Evolutionary conservation across 1,140 invertebrate species (phyloP), one percentile per base, ranked within the genome.

Genomic region (Brachionus manjavacas): DNA sequence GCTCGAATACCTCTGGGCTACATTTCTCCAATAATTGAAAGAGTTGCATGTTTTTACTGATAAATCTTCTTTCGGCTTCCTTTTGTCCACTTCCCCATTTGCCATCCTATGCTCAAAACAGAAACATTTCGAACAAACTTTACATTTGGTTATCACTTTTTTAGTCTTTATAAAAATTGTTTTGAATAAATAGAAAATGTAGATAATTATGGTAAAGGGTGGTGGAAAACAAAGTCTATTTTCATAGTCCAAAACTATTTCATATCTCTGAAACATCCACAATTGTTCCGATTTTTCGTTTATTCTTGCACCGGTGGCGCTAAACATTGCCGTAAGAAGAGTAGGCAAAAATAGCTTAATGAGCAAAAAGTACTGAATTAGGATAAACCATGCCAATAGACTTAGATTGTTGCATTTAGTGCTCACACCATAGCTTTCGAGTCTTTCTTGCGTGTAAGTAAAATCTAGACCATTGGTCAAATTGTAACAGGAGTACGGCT

Each of bases 191-290:
- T 46, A 49, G n/a, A 28, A 76, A 1, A 35, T 11, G 43, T 84
- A 84, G 6, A 68, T 20, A 9, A 84, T 74, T 16, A 84, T 20
- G 3, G 28, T 52, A 66, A 84, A 84, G 11, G 83, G 83, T 66
- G 83, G 83, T 28, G 83, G 83, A 25, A 84, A 76, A 12, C 31
- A 46, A 35, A 88, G 85, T 28, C 89, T 86, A 60, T 88, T 88
- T n/a, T 89, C 88, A 86, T 91, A 91, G 85, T 91, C 90, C n/a
- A 89, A 85, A n/a, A 91, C 88, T 28, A 91, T 85, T 12, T 87
- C 87, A 66, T 91, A 91, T 68, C 90, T 86, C 85, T 91, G 90
- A 85, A 87, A 91, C 85, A 90, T 90, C 90, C 90, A 91, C 16
- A 84, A 35, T 78, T 84, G 68, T 74, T 89, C 87, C 1, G 90